These are phyloP conservation scores for Nemoura dubitans DNA, from an alignment of 2,888 invertebrate species.

Conservation along the genomic window DNA sequence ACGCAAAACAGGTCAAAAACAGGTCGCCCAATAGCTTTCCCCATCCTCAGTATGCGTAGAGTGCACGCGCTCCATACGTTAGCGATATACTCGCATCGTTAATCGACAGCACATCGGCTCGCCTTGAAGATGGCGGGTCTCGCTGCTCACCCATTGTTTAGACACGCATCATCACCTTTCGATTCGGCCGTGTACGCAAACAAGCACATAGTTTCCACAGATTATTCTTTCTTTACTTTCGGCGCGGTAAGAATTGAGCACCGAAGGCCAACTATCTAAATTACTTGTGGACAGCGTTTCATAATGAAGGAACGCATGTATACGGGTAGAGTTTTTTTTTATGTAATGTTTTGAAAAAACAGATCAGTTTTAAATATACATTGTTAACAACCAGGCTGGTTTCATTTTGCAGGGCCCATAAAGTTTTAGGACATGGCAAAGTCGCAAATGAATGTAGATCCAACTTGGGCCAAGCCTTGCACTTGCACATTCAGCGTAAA, in stretches of 20 bases:
- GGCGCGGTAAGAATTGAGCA: not conserved
- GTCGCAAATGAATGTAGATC: too few relatives aligned
- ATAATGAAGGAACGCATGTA: not conserved
- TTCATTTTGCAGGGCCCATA: too few relatives aligned
- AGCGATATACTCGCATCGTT: not conserved
- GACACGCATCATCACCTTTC: not conserved
- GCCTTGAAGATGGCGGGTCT: not conserved
- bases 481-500: too few relatives aligned
- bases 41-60: not conserved
- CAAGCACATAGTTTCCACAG: not conserved
- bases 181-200: not conserved
- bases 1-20: not conserved
- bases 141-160: not conserved
- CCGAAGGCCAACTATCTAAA: not conserved
- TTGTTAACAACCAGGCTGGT: too few relatives aligned
- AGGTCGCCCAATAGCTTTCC: constrained; percentile 12
- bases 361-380: too few relatives aligned
- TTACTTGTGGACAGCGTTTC: not conserved
- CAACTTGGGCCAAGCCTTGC: too few relatives aligned
- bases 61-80: not conserved
- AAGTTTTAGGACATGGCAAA: too few relatives aligned
- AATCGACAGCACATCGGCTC: not conserved
- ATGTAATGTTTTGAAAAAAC: not conserved
- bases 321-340: not conserved
- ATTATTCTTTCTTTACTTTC: not conserved